Evolutionary conservation across 2,888 invertebrate species (phyloP).

Genomic region (Acrobasis suavella): DNA sequence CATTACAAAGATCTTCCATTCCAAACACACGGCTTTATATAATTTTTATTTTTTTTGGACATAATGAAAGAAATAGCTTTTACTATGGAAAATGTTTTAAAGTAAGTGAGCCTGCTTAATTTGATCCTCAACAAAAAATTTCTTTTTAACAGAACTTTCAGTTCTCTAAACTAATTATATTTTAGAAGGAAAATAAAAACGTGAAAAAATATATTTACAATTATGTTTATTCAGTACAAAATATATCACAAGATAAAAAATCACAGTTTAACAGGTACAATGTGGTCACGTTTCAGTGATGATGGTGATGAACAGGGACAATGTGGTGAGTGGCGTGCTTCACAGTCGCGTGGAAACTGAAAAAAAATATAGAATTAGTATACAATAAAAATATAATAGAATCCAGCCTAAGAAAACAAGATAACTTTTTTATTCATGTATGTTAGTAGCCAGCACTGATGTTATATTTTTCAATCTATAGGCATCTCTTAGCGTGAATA

Average conservation of each 20-base stretch:
- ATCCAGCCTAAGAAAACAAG: not conserved
- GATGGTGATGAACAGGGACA: conserved; percentile 26
- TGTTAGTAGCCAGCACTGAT: too few relatives aligned
- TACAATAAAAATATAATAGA: not conserved
- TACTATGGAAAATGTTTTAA: too few relatives aligned
- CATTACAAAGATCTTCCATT: too few relatives aligned
- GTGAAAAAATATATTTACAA: not conserved
- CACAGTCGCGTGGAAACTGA: conserved; percentile 27
- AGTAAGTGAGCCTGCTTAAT: too few relatives aligned
- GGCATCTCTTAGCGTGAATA: too few relatives aligned
- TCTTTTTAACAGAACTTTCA: too few relatives aligned
- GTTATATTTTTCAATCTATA: too few relatives aligned
- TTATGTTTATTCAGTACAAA: conserved; percentile 11
- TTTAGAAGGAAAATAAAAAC: not conserved
- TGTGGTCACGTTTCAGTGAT: conserved; percentile 4
- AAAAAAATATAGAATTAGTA: conserved; percentile 2
- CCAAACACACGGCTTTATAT: too few relatives aligned
- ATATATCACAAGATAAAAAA: conserved; percentile 19
- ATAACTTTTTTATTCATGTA: too few relatives aligned
- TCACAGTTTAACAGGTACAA: conserved; percentile 9
- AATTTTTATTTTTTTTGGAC: too few relatives aligned
- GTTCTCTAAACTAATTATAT: not conserved
- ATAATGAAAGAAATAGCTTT: too few relatives aligned
- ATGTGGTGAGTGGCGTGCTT: conserved; percentile 27
- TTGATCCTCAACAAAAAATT: too few relatives aligned